phyloP scores from a whole-genome alignment of 2,797 vertebrate genomes.

The Sebastes alutus region DNA sequence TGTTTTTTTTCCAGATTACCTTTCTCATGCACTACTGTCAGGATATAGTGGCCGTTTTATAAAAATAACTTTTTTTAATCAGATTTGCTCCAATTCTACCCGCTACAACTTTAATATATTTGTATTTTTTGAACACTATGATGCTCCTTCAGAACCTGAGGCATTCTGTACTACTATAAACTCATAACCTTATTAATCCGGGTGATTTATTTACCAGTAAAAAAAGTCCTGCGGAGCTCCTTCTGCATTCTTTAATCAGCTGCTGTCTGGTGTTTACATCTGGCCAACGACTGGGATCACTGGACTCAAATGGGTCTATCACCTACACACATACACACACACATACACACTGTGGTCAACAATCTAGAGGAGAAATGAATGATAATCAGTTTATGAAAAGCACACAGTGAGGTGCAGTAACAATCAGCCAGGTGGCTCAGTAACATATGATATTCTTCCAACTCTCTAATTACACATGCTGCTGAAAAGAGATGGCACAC shows the following conservation, averaged over 20 bases:
- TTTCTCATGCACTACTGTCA: too few relatives aligned
- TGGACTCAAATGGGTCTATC: constrained; percentile 84
- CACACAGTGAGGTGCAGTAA: constrained; percentile 12
- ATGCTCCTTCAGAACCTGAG: not conserved
- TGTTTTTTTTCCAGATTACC: too few relatives aligned
- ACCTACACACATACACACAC: constrained; percentile 64
- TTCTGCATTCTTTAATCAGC: constrained; percentile 80
- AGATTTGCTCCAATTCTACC: too few relatives aligned
- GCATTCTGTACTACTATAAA: not conserved
- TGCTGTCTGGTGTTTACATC: constrained; percentile 72
- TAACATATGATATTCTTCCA: constrained; percentile 12
- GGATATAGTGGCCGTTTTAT: too few relatives aligned
- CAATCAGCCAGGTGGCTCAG: not conserved
- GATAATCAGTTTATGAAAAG: constrained; percentile 7
- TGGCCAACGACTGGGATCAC: constrained; percentile 70
- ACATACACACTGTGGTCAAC: not conserved
- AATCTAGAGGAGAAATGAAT: not conserved
- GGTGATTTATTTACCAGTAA: constrained; percentile 77
- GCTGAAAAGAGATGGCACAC: constrained; percentile 29
- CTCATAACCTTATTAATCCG: not conserved
- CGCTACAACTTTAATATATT: too few relatives aligned
- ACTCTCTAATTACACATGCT: constrained; percentile 22
- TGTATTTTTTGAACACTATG: not conserved
- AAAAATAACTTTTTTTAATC: too few relatives aligned
- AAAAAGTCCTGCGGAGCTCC: constrained; percentile 80